Conservation (phyloP, 2,888 invertebrate genomes). For the Crepidodera aurea region DNA sequence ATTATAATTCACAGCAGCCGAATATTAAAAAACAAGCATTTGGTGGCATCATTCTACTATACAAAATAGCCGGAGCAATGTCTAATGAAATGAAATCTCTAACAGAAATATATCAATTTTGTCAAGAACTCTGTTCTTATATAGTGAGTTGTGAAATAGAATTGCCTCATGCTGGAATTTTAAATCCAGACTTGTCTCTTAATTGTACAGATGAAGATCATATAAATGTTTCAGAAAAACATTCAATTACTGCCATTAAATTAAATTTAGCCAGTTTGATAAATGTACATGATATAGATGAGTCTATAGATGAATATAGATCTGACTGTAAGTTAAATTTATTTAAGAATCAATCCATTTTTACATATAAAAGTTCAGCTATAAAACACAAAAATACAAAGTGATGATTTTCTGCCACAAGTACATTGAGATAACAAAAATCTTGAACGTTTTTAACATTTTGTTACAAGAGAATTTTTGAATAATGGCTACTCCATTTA, state of each 20-base stretch:
- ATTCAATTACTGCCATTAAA: constrained; percentile 10
- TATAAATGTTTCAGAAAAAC: background rate
- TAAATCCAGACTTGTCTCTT: constrained; percentile 5
- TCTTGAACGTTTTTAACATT: too few relatives aligned
- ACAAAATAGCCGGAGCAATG: constrained; percentile 79
- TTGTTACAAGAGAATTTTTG: too few relatives aligned
- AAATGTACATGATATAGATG: background rate
- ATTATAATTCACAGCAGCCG: constrained; percentile 59
- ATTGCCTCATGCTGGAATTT: constrained; percentile 64
- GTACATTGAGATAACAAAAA: too few relatives aligned
- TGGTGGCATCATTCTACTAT: constrained; percentile 65
- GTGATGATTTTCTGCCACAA: too few relatives aligned
- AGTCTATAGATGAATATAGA: background rate
- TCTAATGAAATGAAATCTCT: constrained; percentile 69
- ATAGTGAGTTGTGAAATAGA: constrained; percentile 68
- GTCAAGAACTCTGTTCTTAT: constrained; percentile 63
- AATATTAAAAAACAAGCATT: constrained; percentile 59
- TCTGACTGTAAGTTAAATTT: background rate
- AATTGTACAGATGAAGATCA: constrained; percentile 4
- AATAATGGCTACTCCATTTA: too few relatives aligned
- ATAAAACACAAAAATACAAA: too few relatives aligned
- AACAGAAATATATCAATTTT: constrained; percentile 65
- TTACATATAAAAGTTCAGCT: too few relatives aligned
- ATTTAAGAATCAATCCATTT: too few relatives aligned
- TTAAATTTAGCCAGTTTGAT: constrained; percentile 1